Conservation (phyloP, 2,113 vertebrate genomes). For the Gorsachius goisagi region DNA sequence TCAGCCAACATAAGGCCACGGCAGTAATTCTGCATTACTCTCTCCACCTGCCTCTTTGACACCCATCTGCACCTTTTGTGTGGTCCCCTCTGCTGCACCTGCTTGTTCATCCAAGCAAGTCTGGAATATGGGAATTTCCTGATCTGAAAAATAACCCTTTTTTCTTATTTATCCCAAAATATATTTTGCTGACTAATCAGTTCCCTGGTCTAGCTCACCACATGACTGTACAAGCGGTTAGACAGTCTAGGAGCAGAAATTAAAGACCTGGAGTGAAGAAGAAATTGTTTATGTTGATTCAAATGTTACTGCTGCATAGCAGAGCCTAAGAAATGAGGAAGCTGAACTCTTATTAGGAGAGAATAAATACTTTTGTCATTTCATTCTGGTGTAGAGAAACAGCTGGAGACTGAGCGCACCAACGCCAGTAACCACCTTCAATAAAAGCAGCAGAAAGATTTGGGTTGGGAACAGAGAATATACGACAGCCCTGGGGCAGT, state of each 20-base stretch:
- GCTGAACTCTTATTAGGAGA: background rate
- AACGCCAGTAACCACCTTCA: background rate
- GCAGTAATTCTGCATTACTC: background rate
- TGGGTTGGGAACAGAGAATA: background rate
- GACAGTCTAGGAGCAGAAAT: background rate
- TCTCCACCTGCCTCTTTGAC: background rate
- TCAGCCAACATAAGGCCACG: background rate
- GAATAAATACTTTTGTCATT: background rate
- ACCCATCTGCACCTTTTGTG: background rate
- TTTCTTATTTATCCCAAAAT: background rate
- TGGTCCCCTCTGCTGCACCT: background rate
- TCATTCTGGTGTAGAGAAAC: background rate
- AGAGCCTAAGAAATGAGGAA: background rate
- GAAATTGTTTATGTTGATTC: background rate
- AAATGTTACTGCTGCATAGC: background rate
- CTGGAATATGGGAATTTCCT: background rate
- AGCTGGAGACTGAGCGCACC: background rate
- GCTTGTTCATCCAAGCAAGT: background rate
- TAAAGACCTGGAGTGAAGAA: background rate
- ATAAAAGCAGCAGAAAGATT: background rate
- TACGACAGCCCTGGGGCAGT: background rate
- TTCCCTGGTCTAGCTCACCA: background rate
- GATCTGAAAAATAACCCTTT: background rate
- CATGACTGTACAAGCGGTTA: background rate
- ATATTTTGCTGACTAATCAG: background rate